These are phyloP conservation scores for Thereva nobilitata DNA, from an alignment of 2,888 invertebrate genomes.

Conservation along the genomic window DNA sequence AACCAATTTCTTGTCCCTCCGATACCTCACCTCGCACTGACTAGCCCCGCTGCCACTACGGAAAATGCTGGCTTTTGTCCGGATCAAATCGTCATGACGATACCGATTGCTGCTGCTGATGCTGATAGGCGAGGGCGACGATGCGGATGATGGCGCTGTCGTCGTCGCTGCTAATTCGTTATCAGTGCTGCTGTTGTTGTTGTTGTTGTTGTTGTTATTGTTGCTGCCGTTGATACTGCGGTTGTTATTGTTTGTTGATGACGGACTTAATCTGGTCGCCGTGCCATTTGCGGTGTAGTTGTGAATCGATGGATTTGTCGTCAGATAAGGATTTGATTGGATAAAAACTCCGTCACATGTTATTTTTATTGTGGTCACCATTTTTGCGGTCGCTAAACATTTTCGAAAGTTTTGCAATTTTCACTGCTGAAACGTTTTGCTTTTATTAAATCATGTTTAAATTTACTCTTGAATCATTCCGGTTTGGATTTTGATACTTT, in stretches of 20 bases:
- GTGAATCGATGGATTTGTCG: constrained; percentile 50
- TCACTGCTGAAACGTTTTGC: too few species aligned
- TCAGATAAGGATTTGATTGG: constrained; percentile 56
- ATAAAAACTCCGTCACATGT: constrained; percentile 58
- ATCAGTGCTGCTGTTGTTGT: neutral
- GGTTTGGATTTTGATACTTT: too few species aligned
- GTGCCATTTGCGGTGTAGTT: constrained; percentile 13
- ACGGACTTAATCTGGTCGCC: constrained; percentile 16
- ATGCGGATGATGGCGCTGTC: neutral
- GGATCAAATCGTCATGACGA: too few species aligned
- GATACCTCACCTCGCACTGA: constrained; percentile 12
- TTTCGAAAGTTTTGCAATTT: neutral
- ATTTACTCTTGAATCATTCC: too few species aligned
- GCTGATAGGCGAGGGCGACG: too few species aligned
- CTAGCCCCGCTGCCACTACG: neutral
- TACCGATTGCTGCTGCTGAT: too few species aligned
- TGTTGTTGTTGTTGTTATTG: constrained; percentile 3
- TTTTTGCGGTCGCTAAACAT: constrained; percentile 38
- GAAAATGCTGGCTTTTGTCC: too few species aligned
- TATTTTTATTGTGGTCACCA: constrained; percentile 59
- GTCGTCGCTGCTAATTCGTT: neutral
- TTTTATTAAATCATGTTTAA: too few species aligned
- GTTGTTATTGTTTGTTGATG: constrained; percentile 15
- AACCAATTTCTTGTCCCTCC: constrained; percentile 18
- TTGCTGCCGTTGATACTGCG: constrained; percentile 1